A percentile compares a stretch with the other conserved stretches of the same genome.
Conservation (phyloP, 2,888 invertebrate species). For the Leucozona laternaria region DNA sequence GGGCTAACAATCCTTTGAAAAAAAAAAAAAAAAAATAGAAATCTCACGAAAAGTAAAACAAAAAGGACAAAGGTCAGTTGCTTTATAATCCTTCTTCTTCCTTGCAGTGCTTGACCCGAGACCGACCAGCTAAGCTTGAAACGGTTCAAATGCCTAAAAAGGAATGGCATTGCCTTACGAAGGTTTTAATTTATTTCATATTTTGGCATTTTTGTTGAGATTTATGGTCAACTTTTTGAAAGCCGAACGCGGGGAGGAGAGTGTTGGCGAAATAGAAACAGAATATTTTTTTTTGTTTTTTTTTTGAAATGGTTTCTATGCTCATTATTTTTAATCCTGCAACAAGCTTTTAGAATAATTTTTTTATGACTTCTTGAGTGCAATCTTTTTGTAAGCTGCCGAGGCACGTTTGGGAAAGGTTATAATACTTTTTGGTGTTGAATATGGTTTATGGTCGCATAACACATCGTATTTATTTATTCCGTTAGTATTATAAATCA, state of each 20-base stretch:
- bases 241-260: not conserved
- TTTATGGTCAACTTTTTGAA: conserved; percentile 67
- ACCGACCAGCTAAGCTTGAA: not conserved
- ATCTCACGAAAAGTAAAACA: conserved; percentile 13
- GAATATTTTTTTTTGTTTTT: not conserved
- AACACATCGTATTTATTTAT: conserved; percentile 1
- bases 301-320: conserved; percentile 51
- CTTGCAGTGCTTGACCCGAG: conserved; percentile 55
- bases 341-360: conserved; percentile 30
- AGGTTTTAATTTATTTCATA: conserved; percentile 70
- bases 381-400: conserved; percentile 37
- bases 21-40: not conserved
- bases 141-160: conserved; percentile 24
- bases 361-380: conserved; percentile 36
- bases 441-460: conserved; percentile 5
- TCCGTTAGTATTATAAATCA: conserved; percentile 26
- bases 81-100: conserved; percentile 44
- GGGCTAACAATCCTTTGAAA: conserved; percentile 14
- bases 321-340: conserved; percentile 42
- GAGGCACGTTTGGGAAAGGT: conserved; percentile 22
- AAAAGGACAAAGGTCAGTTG: conserved; percentile 58
- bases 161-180: conserved; percentile 26
- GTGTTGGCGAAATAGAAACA: conserved; percentile 16
- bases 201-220: conserved; percentile 74
- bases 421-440: conserved; percentile 12